phyloP scores from a whole-genome alignment of 2,797 vertebrate species.

The Aldrovandia affinis region DNA sequence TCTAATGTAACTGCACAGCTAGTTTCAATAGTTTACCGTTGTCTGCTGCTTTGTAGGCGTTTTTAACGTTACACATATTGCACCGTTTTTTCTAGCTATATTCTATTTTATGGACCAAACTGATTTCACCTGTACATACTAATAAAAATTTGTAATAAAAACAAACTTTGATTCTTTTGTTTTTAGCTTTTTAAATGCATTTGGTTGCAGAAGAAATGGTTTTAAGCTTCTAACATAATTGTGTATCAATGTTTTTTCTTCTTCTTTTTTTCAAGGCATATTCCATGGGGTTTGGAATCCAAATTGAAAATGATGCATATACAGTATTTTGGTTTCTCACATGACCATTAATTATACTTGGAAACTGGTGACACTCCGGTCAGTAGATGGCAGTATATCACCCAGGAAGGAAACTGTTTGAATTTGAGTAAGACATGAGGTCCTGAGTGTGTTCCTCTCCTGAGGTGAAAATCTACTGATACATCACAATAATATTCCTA shows the following conservation, averaged over 20 bases:
- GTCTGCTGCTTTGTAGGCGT: slow-evolving; percentile 57
- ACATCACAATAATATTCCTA: neutral
- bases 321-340: neutral
- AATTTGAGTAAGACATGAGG: neutral
- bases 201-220: neutral
- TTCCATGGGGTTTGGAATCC: neutral
- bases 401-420: neutral
- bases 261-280: neutral
- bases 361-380: neutral
- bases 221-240: neutral
- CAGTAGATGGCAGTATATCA: slow-evolving; percentile 17
- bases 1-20: slow-evolving; percentile 77
- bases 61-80: slow-evolving; percentile 40
- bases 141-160: slow-evolving; percentile 45
- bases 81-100: slow-evolving; percentile 55
- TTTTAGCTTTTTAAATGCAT: slow-evolving; percentile 46
- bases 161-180: slow-evolving; percentile 45
- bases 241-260: neutral
- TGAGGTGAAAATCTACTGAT: neutral
- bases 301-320: neutral
- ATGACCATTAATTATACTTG: neutral
- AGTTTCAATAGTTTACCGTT: slow-evolving; percentile 58
- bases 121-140: slow-evolving; percentile 33
- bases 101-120: slow-evolving; percentile 47
- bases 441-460: neutral